Conservation (phyloP, 23 tunicate species). For the Ascidia mentula region DNA sequence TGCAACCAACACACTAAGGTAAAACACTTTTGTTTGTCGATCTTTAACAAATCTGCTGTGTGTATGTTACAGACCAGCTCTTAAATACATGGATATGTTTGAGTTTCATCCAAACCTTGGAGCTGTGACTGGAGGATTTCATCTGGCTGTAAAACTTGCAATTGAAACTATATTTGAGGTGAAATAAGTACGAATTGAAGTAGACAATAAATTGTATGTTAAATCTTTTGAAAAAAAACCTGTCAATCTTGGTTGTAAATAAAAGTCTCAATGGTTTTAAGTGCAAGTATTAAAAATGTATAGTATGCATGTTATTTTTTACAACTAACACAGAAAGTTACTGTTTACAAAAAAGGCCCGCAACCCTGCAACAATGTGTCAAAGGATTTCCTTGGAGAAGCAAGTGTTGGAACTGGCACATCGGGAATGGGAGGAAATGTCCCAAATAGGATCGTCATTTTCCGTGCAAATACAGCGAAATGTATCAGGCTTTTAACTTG, state of each 20-base stretch:
- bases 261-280: too few relatives aligned
- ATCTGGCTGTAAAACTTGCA: slow-evolving; percentile 39
- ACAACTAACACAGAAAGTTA: too few relatives aligned
- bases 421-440: slow-evolving; percentile 79
- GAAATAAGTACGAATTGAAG: too few relatives aligned
- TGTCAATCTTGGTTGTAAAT: too few relatives aligned
- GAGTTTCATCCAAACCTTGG: slow-evolving; percentile 87
- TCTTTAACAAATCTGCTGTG: too few relatives aligned
- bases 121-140: slow-evolving; percentile 35
- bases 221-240: too few relatives aligned
- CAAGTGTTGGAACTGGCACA: slow-evolving; percentile 62
- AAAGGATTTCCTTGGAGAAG: slow-evolving; percentile 44
- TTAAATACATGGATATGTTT: slow-evolving; percentile 69
- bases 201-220: too few relatives aligned
- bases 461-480: slow-evolving; percentile 42
- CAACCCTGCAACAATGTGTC: slow-evolving; percentile 34
- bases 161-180: slow-evolving; percentile 47
- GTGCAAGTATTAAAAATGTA: too few relatives aligned
- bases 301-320: too few relatives aligned
- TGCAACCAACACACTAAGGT: slow-evolving; percentile 62
- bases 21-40: too few relatives aligned
- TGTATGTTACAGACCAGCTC: slow-evolving; percentile 65
- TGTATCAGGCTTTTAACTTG: slow-evolving; percentile 23
- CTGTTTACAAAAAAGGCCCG: too few relatives aligned
- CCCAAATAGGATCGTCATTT: slow-evolving; percentile 57